Percentiles rank a stretch among this genome's conserved stretches.
These are phyloP conservation scores for Anguilla pacifica DNA, from an alignment of 2,797 vertebrate species.

Conservation along the genomic window DNA sequence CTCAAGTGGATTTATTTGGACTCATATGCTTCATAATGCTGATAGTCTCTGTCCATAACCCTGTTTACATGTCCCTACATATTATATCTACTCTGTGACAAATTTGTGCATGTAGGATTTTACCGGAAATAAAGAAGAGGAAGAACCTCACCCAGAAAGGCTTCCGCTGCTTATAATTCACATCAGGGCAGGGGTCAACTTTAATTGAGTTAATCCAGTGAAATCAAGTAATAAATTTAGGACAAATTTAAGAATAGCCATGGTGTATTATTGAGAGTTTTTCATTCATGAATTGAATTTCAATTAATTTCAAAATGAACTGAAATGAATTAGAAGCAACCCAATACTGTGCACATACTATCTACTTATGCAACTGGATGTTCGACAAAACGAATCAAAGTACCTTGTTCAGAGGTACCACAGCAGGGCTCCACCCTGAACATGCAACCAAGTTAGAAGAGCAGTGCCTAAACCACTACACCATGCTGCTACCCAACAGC, in stretches of 20 bases:
- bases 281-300: background rate
- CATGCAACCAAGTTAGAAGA: background rate
- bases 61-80: background rate
- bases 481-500: background rate
- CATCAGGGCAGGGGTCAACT: background rate
- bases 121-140: background rate
- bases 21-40: background rate
- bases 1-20: conserved; percentile 1
- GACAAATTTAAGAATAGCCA: background rate
- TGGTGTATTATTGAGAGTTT: background rate
- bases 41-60: background rate
- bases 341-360: background rate
- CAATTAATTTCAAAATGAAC: background rate
- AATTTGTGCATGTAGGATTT: background rate
- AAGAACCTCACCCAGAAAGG: background rate
- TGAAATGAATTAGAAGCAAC: background rate
- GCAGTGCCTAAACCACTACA: background rate
- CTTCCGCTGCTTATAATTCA: background rate
- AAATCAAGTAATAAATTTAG: background rate
- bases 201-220: background rate
- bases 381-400: background rate
- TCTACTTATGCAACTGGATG: background rate
- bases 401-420: background rate
- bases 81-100: background rate
- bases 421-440: background rate